A percentile compares a stretch with the other conserved stretches of the same genome.
phyloP scores from a whole-genome alignment of 2,113 vertebrate species.

The Caranx melampygus region DNA sequence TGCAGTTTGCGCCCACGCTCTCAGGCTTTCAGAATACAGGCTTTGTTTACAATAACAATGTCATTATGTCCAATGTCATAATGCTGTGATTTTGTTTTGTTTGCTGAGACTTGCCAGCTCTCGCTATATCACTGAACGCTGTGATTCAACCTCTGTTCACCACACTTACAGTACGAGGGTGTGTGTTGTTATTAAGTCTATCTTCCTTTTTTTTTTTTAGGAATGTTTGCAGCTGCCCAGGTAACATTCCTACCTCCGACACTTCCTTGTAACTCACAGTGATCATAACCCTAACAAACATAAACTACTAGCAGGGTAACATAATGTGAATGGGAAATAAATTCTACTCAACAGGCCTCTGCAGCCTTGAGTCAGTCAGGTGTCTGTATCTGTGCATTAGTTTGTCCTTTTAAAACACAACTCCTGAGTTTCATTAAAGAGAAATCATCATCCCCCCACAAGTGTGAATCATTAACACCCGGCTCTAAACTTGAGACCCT shows the following conservation, averaged over 20 bases:
- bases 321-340: not conserved
- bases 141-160: not conserved
- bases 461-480: slow-evolving; percentile 49
- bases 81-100: not conserved
- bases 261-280: not conserved
- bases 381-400: not conserved
- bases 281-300: not conserved
- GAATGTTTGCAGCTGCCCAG: slow-evolving; percentile 11
- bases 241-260: slow-evolving; percentile 36
- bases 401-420: not conserved
- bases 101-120: slow-evolving; percentile 1
- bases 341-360: not conserved
- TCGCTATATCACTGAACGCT: not conserved
- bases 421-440: slow-evolving; percentile 36
- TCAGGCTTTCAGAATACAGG: slow-evolving; percentile 9
- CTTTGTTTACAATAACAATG: slow-evolving; percentile 22
- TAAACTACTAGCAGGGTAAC: not conserved
- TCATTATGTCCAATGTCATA: not conserved
- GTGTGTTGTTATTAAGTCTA: not conserved
- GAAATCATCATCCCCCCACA: slow-evolving; percentile 4
- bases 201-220: not conserved
- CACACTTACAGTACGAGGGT: not conserved
- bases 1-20: not conserved
- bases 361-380: not conserved
- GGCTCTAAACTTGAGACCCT: slow-evolving; percentile 43